Evolutionary conservation across 1,140 invertebrate genomes (phyloP), one percentile per base, ranked within the genome.

Genomic region (Pseudomyrmex sp.): DNA sequence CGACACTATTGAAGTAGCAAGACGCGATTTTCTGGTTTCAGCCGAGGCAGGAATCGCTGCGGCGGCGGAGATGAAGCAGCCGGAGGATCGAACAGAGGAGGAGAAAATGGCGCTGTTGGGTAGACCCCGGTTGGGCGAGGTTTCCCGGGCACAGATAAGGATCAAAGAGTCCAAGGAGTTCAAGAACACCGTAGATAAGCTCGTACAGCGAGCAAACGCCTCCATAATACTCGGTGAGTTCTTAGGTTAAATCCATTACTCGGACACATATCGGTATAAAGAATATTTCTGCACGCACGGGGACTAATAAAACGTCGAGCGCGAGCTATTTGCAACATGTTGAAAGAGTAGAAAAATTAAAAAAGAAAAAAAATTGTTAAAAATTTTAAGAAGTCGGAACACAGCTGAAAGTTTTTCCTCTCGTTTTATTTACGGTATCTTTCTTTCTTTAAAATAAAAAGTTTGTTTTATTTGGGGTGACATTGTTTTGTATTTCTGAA

Each of bases 101-200:
- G 98, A 99, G 87, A 97, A 98, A 92, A 97, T 99, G 88, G 98
- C 98, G 8, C 95, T 99, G 89, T 95, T 99, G 92, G 99, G 99
- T 8, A 97, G 97, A 93, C 99, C 99, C 5, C 96, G 97, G 86
- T 95, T 98, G 59, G 99, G 99, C 8, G 98, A 99, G 80, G 96
- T 97, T 90, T 96, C 95, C 82, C 96, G 97, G 87, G 96, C 97
- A 63, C 96, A 97, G 94, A 96, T 99, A 85, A 96, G 97, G 88
- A 98, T 99, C 90, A 98, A 98, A 92, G 99, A 99, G 93, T 99
- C 98, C 94, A 98, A 98, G 93, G 99, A 99, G 95, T 99, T 99
- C 94, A 99, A 99, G 98, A 99, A 98, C 93, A 99, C 98, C 63
- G 98, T 99, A 63, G 99, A 99, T 94, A 99, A 99, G 94, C 96